Evolutionary conservation across 2,113 vertebrate species (phyloP), one percentile per base, ranked within the genome.

Genomic region (Albula glossodonta): DNA sequence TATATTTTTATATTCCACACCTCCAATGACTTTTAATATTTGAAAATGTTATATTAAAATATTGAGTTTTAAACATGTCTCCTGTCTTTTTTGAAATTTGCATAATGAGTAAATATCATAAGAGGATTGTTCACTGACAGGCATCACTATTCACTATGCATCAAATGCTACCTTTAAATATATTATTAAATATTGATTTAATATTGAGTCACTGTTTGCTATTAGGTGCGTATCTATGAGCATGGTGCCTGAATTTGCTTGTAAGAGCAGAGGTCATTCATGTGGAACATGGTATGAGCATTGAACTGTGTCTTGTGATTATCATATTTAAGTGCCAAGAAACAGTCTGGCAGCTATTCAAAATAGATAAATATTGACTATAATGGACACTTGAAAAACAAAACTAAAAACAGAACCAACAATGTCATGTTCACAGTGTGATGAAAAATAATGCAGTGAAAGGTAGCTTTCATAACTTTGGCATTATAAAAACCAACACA

Each of bases 21-120:
- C 31, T 5, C 6, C 92, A 89, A 88, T 90, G 89, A 88, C 92
- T 93, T 86, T 88, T 70, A 17, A 85, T 94, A 94, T 94, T 94
- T 94, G 94, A 95, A 94, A 22, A 41, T 41, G 31, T 41, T 41
- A 41, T 41, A 41, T 41, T 41, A 41, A 41, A 41, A 41, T 89
- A 88, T 85, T 12, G 12, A 56, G 7, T 56, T 56, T 12, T 56
- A 56, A 56, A 9, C 12, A 12, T 56, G 53, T 56, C 7, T 12
- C 53, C 53, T 1, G 53, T 9, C 7, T 6, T 56, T 56, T 56
- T 6, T 56, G 12, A 56, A 56, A 56, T 56, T 6, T 56, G 31
- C 31, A 41, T 41, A 41, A 41, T 41, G 31, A 41, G 31, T 41
- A 41, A 41, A 41, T 41, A 41, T 41, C 31, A 41, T 41, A 41